Percentiles rank a stretch among this genome's conserved stretches.
These are phyloP conservation scores for Alligator sinensis DNA, from an alignment of 2,113 vertebrate species.

Conservation along the genomic window DNA sequence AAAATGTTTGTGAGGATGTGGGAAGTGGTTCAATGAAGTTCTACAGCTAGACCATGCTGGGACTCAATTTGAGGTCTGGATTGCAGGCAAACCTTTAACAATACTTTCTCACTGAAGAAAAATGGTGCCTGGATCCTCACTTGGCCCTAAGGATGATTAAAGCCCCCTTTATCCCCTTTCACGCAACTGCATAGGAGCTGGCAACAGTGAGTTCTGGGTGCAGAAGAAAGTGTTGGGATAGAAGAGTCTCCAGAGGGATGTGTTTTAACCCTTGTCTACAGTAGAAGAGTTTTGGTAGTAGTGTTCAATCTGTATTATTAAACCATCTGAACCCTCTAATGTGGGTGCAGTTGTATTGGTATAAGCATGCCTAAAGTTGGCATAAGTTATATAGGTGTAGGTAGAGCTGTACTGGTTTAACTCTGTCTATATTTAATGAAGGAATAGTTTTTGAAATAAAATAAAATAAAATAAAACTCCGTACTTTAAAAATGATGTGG, in stretches of 20 bases:
- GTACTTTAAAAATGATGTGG: no score
- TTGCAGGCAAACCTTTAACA: accelerated
- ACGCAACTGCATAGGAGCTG: not conserved
- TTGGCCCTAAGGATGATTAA: accelerated
- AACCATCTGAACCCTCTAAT: not conserved
- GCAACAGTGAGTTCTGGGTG: not conserved
- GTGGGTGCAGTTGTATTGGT: not conserved
- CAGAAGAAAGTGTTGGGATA: no score
- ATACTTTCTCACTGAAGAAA: not conserved
- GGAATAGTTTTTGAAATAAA: no score
- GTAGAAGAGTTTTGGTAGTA: not conserved
- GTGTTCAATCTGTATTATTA: not conserved
- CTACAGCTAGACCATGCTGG: not conserved
- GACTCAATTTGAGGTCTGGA: not conserved
- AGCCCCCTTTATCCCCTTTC: not conserved
- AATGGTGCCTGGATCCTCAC: not conserved
- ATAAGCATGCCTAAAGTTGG: not conserved
- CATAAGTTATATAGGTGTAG: not conserved
- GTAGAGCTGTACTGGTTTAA: not conserved
- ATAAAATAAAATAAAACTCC: no score
- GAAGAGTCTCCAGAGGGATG: not conserved
- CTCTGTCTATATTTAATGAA: no score
- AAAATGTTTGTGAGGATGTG: conserved; percentile 8
- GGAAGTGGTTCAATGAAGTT: not conserved
- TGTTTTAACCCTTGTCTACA: not conserved